Percentiles rank a stretch among this genome's conserved stretches.
Evolutionary conservation across 2,888 invertebrate genomes (phyloP).

Genomic region (Pycnomerus fuliginosus): DNA sequence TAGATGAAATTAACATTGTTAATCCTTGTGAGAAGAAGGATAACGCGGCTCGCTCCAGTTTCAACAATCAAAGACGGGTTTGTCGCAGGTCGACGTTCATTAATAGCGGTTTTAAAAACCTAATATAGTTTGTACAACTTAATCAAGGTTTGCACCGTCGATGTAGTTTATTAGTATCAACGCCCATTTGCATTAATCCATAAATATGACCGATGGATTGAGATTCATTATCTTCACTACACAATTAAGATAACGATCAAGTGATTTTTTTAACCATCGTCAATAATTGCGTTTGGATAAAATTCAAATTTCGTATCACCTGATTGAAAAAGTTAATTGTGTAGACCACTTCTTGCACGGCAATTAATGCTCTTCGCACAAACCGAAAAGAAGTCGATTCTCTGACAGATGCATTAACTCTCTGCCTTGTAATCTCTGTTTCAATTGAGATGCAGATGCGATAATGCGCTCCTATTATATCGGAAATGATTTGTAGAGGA

Average conservation of each 20-base stretch:
- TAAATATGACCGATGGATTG: constrained; percentile 13
- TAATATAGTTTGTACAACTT: constrained; percentile 19
- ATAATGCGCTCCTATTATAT: constrained; percentile 24
- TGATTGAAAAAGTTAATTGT: constrained; percentile 22
- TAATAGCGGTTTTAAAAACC: constrained; percentile 15
- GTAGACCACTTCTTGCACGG: constrained; percentile 26
- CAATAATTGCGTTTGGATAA: too few species aligned
- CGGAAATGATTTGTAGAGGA: constrained; percentile 21
- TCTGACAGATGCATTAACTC: constrained; percentile 49
- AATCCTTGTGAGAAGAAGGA: constrained; percentile 16
- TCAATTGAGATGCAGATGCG: constrained; percentile 31
- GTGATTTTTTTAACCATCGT: constrained; percentile 2
- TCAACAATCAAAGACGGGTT: constrained; percentile 10
- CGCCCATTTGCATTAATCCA: constrained; percentile 15
- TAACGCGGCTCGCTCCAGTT: constrained; percentile 8
- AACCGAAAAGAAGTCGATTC: constrained; percentile 40
- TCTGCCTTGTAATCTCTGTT: constrained; percentile 41
- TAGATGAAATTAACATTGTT: constrained; percentile 7
- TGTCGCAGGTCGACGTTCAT: constrained; percentile 16
- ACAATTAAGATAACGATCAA: constrained; percentile 21
- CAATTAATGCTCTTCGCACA: constrained; percentile 43
- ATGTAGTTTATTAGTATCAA: constrained; percentile 9
- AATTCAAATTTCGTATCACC: too few species aligned
- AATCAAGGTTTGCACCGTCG: constrained; percentile 14
- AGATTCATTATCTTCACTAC: constrained; percentile 16